Percentiles rank a stretch among this genome's conserved stretches.
Evolutionary conservation across 2,113 vertebrate species (phyloP).

Genomic region (Naja naja): DNA sequence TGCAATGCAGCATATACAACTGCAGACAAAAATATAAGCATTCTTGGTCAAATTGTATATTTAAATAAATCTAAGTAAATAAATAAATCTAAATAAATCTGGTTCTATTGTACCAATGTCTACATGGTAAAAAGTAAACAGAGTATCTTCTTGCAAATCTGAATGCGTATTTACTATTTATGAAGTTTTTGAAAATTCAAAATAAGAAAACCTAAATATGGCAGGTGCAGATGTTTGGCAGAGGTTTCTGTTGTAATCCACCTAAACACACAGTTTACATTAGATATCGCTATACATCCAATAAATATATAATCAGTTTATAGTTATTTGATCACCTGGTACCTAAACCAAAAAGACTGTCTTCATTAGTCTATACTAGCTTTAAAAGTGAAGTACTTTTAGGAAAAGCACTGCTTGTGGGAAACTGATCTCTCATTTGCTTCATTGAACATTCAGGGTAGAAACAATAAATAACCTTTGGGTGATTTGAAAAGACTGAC

Average conservation of each 20-base stretch:
- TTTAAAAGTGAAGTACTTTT: not conserved
- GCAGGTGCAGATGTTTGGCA: not conserved
- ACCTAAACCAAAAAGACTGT: not conserved
- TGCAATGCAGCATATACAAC: not conserved
- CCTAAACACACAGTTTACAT: not conserved
- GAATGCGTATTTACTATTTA: not conserved
- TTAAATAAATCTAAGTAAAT: not conserved
- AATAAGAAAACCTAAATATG: not conserved
- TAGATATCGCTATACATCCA: not conserved
- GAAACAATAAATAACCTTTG: conserved; percentile 77
- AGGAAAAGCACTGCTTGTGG: not conserved
- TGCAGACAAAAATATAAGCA: not conserved
- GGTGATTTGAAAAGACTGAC: conserved; percentile 94
- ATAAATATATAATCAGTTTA: not conserved
- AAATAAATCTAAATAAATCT: not conserved
- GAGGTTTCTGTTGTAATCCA: not conserved
- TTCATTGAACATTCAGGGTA: not conserved
- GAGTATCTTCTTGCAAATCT: not conserved
- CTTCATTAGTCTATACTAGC: not conserved
- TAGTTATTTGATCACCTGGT: not conserved
- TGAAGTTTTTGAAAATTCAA: not conserved
- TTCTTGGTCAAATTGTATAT: not conserved
- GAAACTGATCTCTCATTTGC: rapidly evolving
- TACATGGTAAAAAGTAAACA: not conserved
- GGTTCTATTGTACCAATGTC: not conserved